A percentile compares a stretch with the other conserved stretches of the same genome.
These are phyloP conservation scores for Cotesia congregata DNA, from an alignment of 2,888 invertebrate species.

Conservation along the genomic window DNA sequence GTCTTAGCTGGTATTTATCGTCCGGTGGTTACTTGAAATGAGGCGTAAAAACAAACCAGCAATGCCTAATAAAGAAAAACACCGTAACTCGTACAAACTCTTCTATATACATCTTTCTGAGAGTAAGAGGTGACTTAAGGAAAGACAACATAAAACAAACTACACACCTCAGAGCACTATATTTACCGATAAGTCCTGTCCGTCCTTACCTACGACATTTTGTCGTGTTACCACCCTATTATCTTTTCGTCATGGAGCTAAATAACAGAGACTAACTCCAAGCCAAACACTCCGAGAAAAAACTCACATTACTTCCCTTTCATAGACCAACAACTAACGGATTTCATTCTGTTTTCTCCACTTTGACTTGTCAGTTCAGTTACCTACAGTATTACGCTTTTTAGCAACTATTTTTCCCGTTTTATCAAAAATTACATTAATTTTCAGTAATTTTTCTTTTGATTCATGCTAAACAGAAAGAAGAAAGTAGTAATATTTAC, in stretches of 20 bases:
- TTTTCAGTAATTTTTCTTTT: too few relatives aligned
- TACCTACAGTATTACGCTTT: not conserved
- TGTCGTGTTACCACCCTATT: constrained; percentile 9
- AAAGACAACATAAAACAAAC: not conserved
- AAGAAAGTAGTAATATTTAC: too few relatives aligned
- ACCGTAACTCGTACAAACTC: constrained; percentile 54
- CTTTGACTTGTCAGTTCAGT: not conserved
- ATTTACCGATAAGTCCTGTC: constrained; percentile 4
- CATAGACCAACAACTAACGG: not conserved
- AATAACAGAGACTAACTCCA: constrained; percentile 4
- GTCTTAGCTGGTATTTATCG: constrained; percentile 7
- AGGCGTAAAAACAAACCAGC: constrained; percentile 60
- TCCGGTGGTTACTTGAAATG: constrained; percentile 58
- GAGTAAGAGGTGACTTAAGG: not conserved
- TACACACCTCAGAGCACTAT: constrained; percentile 5
- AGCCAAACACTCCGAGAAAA: not conserved
- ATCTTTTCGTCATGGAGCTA: constrained; percentile 10
- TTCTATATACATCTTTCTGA: not conserved
- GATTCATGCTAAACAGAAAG: too few relatives aligned
- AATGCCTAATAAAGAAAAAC: constrained; percentile 65
- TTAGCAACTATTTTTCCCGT: not conserved
- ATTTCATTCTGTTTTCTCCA: not conserved
- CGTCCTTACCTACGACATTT: not conserved
- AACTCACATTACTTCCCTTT: constrained; percentile 7
- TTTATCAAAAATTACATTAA: too few relatives aligned